phyloP scores from a whole-genome alignment of 2,888 invertebrate species.

The Plutella xylostella region DNA sequence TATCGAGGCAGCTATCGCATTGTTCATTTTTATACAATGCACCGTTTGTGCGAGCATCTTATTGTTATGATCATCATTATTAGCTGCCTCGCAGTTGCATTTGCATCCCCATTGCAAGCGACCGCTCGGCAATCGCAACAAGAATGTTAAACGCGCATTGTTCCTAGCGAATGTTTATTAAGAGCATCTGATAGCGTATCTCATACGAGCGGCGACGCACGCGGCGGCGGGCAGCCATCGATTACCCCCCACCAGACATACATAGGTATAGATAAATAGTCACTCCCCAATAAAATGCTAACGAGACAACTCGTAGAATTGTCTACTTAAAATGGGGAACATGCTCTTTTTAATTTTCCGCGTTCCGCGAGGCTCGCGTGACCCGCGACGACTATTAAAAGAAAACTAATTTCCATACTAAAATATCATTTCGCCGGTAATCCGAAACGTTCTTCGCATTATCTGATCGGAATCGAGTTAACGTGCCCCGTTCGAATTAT shows the following conservation, averaged over 20 bases:
- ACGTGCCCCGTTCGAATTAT: constrained; percentile 59
- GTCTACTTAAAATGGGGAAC: constrained; percentile 34
- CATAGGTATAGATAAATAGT: no score
- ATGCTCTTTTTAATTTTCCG: constrained; percentile 39
- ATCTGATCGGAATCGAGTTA: constrained; percentile 62
- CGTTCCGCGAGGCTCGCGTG: constrained; percentile 41
- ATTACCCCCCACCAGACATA: neutral
- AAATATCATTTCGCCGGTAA: constrained; percentile 45
- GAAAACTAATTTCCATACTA: constrained; percentile 64
- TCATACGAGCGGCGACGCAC: constrained; percentile 49
- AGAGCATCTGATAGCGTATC: constrained; percentile 64
- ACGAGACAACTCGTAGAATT: constrained; percentile 26
- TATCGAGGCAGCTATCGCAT: neutral
- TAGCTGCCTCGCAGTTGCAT: constrained; percentile 6
- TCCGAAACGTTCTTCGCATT: constrained; percentile 38
- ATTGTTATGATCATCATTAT: neutral
- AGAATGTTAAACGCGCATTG: constrained; percentile 56
- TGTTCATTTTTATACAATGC: constrained; percentile 5
- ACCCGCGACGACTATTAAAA: constrained; percentile 53
- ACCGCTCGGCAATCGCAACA: constrained; percentile 30
- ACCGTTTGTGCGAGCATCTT: neutral
- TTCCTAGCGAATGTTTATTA: constrained; percentile 63
- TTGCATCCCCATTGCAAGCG: constrained; percentile 28
- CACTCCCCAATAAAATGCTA: constrained; percentile 30
- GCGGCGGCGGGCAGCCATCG: constrained; percentile 30